Evolutionary conservation across 2,888 invertebrate species (phyloP), one percentile per base, ranked within the genome.

Genomic region (Cerastis leucographa): DNA sequence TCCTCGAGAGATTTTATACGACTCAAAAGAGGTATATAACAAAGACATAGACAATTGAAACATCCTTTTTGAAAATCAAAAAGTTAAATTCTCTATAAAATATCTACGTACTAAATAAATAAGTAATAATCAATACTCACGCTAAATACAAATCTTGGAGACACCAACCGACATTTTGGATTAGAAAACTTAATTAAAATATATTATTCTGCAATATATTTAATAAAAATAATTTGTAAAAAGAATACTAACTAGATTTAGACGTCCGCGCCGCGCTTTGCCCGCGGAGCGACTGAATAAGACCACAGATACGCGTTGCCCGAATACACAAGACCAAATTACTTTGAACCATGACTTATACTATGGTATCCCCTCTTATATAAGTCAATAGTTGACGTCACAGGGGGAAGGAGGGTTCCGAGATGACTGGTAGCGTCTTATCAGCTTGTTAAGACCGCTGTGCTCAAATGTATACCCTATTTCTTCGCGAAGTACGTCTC

Each of bases 271-370:
- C 90, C 42, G 78, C 80, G 59, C 87, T 83, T 76, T 80, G 87
- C 82, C 85, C 85, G 90, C 81, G 89, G 91, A 90, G 89, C 91
- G 88, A 95, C 95, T 95, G 93, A 84, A 91, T 92, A 89, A 82
- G 71, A 76, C 82, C 72, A 74, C 75, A 74, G 81, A 80, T 76
- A 85, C 81, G 83, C 87, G 80, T 12, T 89, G 88, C 85, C 89
- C 85, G 87, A 91, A 92, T 88, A 89, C 88, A 70, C 85, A 85
- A 84, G 81, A 75, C 94, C 94, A 94, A 80, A 78, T 77, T 84
- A 80, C 68, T 80, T 89, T 92, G 95, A 93, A 78, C 95, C 89
- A 82, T 90, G 89, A 88, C 87, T 89, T 89, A 88, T 86, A 90
- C 79, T 67, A 62, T 87, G 87, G 66, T 81, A 76, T 77, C 80